Base-by-base conservation (phyloP, 1,140 invertebrate species). In the Arion vulgaris region DNA sequence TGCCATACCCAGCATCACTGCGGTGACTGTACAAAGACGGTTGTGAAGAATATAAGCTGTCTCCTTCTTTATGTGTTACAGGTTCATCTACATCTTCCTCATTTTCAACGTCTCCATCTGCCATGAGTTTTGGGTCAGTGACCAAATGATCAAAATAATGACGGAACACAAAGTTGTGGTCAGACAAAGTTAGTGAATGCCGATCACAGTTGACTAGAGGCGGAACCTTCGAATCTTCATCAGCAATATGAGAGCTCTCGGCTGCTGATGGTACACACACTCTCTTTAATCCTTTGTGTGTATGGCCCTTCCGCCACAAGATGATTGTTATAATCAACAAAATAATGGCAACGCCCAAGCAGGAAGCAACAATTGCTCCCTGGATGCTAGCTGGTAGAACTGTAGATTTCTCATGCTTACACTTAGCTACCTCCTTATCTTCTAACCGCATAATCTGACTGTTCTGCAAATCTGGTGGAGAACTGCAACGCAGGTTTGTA, bases 131-230 rank as follows among this genome's bases (percentile, higher is more conserved):
- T 38, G 85, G 83, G 53, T 84, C 83, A 19, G 85, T 83, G 39
- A 84, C 85, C 86, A 89, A 86, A 34, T 86, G 82, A 32, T 88
- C 86, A 81, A 90, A 89, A 80, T 87, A 90, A 45, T 88, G 85
- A 17, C 86, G 66, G 57, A 90, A 86, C 75, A 88, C 87, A 84
- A 88, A 90, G 74, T 86, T 87, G 80, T 85, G 86, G 68, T 90
- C 88, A 15, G 89, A 90, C 41, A 88, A 85, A 36, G 85, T 86
- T n/a, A 90, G 80, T 36, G 89, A 90, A 19, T 83, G 81, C 41
- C 87, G 82, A 62, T 89, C 87, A 51, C 78, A 69, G 69, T 88
- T 84, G 62, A 73, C 73, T 51, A 87, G 84, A n/a, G 86, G 85
- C 23, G 73, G 68, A 26, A 83, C 75, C 62, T 83, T 83, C 19